These are phyloP conservation scores for Paramacrobiotus metropolitanus DNA, from an alignment of 1,140 invertebrate genomes.

Conservation along the genomic window DNA sequence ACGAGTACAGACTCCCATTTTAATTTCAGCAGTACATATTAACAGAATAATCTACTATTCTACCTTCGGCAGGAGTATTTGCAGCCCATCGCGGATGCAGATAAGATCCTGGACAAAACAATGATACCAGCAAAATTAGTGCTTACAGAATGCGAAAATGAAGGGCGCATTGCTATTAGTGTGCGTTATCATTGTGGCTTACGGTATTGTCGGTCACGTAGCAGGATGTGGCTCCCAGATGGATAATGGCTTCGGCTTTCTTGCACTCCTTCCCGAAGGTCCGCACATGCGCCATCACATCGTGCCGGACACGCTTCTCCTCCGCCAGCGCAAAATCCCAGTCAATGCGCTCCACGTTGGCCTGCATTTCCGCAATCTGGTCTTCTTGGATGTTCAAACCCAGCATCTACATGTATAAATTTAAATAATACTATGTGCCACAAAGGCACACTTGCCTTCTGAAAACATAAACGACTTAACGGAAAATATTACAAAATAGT, in stretches of 20 bases:
- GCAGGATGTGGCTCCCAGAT: constrained; percentile 89
- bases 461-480: too few relatives aligned
- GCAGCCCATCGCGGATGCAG: constrained; percentile 55
- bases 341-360: constrained; percentile 58
- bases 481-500: too few relatives aligned
- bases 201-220: constrained; percentile 92
- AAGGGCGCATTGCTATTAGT: constrained; percentile 1
- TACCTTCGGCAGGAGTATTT: constrained; percentile 66
- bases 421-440: too few relatives aligned
- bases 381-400: constrained; percentile 63
- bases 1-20: too few relatives aligned
- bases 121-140: too few relatives aligned
- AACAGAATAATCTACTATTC: too few relatives aligned
- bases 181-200: constrained; percentile 17
- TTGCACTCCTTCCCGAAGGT: constrained; percentile 67
- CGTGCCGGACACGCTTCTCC: constrained; percentile 68
- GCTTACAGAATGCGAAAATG: too few relatives aligned
- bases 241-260: constrained; percentile 74
- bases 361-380: constrained; percentile 67
- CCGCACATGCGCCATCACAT: constrained; percentile 98
- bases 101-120: constrained; percentile 59
- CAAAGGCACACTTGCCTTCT: too few relatives aligned
- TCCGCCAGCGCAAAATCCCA: constrained; percentile 50
- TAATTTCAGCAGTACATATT: too few relatives aligned
- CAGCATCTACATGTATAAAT: constrained; percentile 49